Base-by-base conservation (phyloP, 2,888 invertebrate species). In the Coleophora deauratella region DNA sequence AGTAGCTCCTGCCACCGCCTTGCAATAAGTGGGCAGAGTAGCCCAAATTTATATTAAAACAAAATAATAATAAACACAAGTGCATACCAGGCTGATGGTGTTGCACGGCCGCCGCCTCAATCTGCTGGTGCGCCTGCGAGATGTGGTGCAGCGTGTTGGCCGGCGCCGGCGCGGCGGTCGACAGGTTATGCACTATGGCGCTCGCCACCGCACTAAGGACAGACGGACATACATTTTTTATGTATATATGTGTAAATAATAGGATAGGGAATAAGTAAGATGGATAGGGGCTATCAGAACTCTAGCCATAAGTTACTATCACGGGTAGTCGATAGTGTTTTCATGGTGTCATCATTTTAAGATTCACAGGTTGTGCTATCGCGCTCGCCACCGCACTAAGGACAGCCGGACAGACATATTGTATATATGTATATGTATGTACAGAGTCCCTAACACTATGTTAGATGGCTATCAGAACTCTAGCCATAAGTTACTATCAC, bases 81-180 rank as follows among this genome's bases (percentile, higher is more conserved):
- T n/a, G n/a, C 10, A 31, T 34, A 81, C 82, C 81, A 6, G 75
- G 72, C 0, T 71, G 55, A 49, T 82, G 84, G 10, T 84, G 84
- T 6, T 21, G 21, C 47, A 80, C 76, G 1, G 80, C 73, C 0
- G 74, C 76, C 0, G 84, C 84, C 36, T 86, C 85, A 0, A 86
- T 77, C 63, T 85, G 86, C 51, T 86, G 86, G 35, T 86, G 86
- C 0, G 86, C 86, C 40, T 85, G 86, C 8, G 88, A 88, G 44
- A 89, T 89, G 61, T 89, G 89, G 53, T 89, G 89, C 46, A 87
- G 63, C 0, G 86, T 81, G 59, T 85, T 84, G 9, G 82, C 72
- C 0, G 85, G 80, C 1, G 61, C 30, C n/a, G 21, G 21, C 6
- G 70, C 62, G 41, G 53, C 70, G 50, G 78, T 71, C 0, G 78